Percentiles rank a stretch among this genome's conserved stretches.
These are phyloP conservation scores for Scomber japonicus DNA, from an alignment of 2,113 vertebrate genomes.

Conservation along the genomic window DNA sequence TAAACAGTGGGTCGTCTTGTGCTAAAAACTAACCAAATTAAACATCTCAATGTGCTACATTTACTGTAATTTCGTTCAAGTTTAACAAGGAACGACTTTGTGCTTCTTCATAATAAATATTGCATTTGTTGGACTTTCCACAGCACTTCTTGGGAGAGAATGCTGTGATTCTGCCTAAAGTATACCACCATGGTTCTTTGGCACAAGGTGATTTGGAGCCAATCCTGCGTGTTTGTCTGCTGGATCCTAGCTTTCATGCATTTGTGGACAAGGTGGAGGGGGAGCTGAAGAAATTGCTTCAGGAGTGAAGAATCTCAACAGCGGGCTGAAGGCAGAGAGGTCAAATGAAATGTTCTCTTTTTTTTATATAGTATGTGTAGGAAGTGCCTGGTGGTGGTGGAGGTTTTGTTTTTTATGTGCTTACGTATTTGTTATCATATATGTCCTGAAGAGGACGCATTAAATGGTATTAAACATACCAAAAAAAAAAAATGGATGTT, in stretches of 20 bases:
- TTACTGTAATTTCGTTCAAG: not conserved
- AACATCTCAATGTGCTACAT: not conserved
- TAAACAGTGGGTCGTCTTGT: not conserved
- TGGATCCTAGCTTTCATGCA: constrained; percentile 91
- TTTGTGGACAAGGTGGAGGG: constrained; percentile 93
- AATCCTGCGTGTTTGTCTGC: constrained; percentile 89
- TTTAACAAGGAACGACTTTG: not conserved
- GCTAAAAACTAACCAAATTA: not conserved
- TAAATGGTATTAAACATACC: constrained; percentile 6
- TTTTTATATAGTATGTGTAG: constrained; percentile 49
- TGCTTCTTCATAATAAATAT: too few species aligned
- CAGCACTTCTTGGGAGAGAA: constrained; percentile 85
- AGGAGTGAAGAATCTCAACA: constrained; percentile 77
- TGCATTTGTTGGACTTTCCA: constrained; percentile 18
- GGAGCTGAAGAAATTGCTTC: constrained; percentile 86
- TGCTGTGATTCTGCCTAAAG: constrained; percentile 69
- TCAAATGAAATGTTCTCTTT: constrained; percentile 46
- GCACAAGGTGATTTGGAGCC: constrained; percentile 80
- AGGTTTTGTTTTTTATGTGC: constrained; percentile 41
- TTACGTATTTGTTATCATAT: constrained; percentile 23
- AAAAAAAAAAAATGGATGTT: constrained; percentile 39
- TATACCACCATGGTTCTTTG: constrained; percentile 70
- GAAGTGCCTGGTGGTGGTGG: constrained; percentile 49
- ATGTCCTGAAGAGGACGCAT: not conserved
- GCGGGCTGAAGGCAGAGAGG: constrained; percentile 49